phyloP scores from a whole-genome alignment of 1,140 invertebrate species.

The Achatina immaculata region DNA sequence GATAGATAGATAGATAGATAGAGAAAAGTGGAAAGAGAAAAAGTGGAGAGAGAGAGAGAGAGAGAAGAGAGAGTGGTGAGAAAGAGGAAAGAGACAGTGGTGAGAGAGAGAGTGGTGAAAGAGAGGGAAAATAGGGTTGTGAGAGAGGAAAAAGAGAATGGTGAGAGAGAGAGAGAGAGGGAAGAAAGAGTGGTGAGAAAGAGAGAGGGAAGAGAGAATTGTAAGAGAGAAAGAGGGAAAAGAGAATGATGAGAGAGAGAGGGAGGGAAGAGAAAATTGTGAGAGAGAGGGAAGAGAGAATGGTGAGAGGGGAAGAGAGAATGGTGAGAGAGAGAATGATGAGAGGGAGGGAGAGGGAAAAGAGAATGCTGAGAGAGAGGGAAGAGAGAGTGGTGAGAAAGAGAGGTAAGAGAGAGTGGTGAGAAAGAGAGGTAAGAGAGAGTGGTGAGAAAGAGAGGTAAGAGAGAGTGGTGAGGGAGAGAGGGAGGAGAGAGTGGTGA shows the following conservation, averaged over 20 bases:
- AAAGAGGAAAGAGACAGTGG: not conserved
- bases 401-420: not conserved
- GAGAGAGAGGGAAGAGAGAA: constrained; percentile 2
- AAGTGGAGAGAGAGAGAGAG: not conserved
- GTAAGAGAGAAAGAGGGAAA: not conserved
- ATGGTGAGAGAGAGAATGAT: not conserved
- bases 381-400: not conserved
- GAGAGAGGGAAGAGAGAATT: not conserved
- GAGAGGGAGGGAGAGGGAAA: not conserved
- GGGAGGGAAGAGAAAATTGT: not conserved
- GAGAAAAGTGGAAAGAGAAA: not conserved
- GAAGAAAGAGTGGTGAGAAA: not conserved
- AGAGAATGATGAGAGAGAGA: not conserved
- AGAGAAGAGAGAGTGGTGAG: not conserved
- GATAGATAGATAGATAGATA: not conserved
- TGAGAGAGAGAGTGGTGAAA: not conserved
- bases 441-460: not conserved
- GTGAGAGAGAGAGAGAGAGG: not conserved
- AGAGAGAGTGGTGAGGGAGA: not conserved
- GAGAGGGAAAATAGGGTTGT: not conserved
- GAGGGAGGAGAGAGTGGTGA: not conserved
- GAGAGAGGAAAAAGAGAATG: constrained; percentile 6
- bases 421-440: too few species aligned
- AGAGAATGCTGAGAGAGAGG: not conserved
- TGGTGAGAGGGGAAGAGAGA: not conserved